Evolutionary conservation across 2,797 vertebrate species (phyloP).

Genomic region (Centropyge bicolor): DNA sequence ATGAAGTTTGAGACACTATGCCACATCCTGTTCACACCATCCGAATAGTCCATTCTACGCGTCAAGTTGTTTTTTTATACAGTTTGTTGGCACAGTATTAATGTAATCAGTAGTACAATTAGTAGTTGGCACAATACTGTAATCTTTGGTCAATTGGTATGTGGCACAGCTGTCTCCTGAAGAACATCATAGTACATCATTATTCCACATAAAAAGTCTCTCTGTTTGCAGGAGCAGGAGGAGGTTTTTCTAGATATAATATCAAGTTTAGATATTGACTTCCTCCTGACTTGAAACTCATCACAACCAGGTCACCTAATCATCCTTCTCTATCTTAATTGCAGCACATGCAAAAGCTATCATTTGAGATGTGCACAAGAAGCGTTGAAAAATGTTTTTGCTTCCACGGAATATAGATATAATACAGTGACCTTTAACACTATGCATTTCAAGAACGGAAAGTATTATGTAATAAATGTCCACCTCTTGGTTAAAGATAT

Average conservation of each 20-base stretch:
- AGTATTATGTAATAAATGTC: background rate
- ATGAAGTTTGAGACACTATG: too few species aligned
- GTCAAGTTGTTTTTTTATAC: background rate
- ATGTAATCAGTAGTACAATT: background rate
- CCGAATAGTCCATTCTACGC: background rate
- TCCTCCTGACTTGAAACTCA: background rate
- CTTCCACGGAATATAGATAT: background rate
- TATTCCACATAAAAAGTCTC: background rate
- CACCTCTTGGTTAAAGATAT: background rate
- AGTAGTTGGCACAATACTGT: background rate
- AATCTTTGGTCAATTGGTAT: background rate
- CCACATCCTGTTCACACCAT: background rate
- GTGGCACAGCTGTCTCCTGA: background rate
- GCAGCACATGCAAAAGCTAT: background rate
- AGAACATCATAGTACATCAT: background rate
- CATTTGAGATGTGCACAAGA: background rate
- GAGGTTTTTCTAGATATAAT: background rate
- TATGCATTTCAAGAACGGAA: background rate
- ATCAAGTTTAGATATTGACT: background rate
- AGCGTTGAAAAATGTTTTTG: background rate
- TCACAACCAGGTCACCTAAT: background rate
- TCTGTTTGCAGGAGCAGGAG: background rate
- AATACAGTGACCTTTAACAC: background rate
- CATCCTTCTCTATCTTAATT: background rate
- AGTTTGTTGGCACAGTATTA: background rate